Conservation (phyloP, 2,888 invertebrate species). For the Agriotes lineatus region DNA sequence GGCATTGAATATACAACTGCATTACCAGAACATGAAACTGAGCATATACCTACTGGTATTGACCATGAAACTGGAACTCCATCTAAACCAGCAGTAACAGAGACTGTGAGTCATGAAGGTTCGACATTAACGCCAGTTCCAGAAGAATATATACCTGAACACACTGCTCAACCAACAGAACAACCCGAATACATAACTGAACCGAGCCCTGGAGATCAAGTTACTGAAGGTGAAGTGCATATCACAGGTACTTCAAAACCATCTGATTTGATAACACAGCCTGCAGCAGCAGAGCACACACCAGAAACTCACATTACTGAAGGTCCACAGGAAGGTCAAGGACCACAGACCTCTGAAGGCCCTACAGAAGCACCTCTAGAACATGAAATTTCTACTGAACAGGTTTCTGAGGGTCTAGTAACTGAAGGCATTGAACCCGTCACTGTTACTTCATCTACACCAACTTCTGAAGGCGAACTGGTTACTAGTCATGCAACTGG, state of each 20-base stretch:
- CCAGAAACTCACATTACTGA: conserved; percentile 35
- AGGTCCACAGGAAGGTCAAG: not conserved
- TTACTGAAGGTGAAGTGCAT: conserved; percentile 1
- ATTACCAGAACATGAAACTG: no score
- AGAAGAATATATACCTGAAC: not conserved
- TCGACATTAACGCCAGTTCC: no score
- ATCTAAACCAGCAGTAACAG: no score
- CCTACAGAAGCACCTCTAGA: conserved; percentile 43
- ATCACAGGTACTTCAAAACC: not conserved
- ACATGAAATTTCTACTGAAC: conserved; percentile 2
- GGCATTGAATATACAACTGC: no score
- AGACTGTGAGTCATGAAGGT: not conserved
- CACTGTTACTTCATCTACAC: no score
- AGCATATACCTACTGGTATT: no score
- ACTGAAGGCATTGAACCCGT: not conserved
- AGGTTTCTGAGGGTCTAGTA: conserved; percentile 11
- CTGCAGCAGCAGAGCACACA: conserved; percentile 23
- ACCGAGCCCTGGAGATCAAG: no score
- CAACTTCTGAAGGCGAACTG: conserved; percentile 27
- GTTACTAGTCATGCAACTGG: conserved; percentile 28
- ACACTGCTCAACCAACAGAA: no score
- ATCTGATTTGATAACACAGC: conserved; percentile 16
- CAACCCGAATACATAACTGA: no score
- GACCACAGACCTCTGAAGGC: conserved; percentile 20
- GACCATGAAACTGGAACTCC: no score